Evolutionary conservation across 1,140 invertebrate species (phyloP).

Genomic region (Monomorium pharaonis): DNA sequence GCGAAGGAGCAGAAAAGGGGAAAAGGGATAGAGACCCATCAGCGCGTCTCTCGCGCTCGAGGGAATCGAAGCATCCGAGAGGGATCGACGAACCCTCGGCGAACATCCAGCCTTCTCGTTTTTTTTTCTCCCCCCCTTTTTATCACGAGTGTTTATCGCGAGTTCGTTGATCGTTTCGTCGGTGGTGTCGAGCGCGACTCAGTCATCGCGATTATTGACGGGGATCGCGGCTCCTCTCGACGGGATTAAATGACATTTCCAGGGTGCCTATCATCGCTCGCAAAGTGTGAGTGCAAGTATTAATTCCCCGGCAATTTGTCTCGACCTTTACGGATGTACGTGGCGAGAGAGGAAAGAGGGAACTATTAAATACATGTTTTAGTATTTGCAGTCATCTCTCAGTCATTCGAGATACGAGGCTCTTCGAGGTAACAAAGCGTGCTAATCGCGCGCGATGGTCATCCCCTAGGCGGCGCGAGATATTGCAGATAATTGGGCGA

Average conservation of each 20-base stretch:
- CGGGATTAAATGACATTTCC: slow-evolving; percentile 51
- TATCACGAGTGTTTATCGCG: background rate
- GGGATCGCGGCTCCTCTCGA: background rate
- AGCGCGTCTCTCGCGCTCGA: slow-evolving; percentile 1
- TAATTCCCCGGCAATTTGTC: background rate
- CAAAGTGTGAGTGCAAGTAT: slow-evolving; percentile 31
- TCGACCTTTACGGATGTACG: background rate
- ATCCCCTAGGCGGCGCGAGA: background rate
- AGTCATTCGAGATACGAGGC: background rate
- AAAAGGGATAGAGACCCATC: slow-evolving; percentile 19
- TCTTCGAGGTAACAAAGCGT: background rate
- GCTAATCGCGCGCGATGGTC: background rate
- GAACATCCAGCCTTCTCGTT: background rate
- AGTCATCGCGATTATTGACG: background rate
- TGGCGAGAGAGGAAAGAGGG: background rate
- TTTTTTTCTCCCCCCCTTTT: background rate
- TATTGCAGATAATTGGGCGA: background rate
- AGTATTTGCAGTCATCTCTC: background rate
- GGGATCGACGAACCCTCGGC: background rate
- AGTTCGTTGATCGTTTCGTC: background rate
- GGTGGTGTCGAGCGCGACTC: background rate
- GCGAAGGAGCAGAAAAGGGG: background rate
- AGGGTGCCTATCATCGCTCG: slow-evolving; percentile 1
- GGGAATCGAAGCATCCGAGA: slow-evolving; percentile 14
- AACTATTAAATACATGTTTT: background rate